Percentiles rank a stretch among this genome's conserved stretches.
Conservation (phyloP, 2,888 invertebrate species). For the Troilus luridus region DNA sequence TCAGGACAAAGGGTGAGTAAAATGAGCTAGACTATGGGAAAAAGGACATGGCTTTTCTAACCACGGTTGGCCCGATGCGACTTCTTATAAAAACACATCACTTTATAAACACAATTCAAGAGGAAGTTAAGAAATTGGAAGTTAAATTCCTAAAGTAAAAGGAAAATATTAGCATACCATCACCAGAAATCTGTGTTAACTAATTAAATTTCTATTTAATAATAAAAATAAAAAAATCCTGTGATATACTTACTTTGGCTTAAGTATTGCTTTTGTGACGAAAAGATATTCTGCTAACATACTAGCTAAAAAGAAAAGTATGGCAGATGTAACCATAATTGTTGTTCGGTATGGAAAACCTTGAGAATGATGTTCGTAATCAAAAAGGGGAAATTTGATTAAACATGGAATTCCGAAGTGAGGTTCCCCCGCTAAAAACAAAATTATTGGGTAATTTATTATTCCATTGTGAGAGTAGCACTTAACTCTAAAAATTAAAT, state of each 20-base stretch:
- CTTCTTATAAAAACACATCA: no score
- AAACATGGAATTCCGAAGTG: constrained; percentile 73
- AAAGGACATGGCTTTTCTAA: no score
- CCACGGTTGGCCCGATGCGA: no score
- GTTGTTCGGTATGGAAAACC: constrained; percentile 79
- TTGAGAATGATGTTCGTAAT: constrained; percentile 70
- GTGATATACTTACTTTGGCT: constrained; percentile 50
- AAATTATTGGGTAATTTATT: neutral
- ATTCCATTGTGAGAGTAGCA: neutral
- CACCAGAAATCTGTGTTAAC: neutral
- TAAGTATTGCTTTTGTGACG: constrained; percentile 44
- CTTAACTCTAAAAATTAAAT: no score
- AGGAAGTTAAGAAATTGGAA: neutral
- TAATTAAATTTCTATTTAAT: neutral
- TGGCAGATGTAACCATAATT: constrained; percentile 36
- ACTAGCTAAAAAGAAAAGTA: constrained; percentile 54
- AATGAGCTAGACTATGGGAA: no score
- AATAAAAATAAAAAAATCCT: neutral
- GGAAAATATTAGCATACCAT: neutral
- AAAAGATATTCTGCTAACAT: constrained; percentile 58
- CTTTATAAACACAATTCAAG: no score
- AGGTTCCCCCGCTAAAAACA: constrained; percentile 73
- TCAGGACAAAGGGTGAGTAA: no score
- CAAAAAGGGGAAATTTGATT: constrained; percentile 74
- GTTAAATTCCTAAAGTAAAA: neutral